Conservation (phyloP, 1,140 invertebrate genomes). For the Cardiocondyla obscurior region DNA sequence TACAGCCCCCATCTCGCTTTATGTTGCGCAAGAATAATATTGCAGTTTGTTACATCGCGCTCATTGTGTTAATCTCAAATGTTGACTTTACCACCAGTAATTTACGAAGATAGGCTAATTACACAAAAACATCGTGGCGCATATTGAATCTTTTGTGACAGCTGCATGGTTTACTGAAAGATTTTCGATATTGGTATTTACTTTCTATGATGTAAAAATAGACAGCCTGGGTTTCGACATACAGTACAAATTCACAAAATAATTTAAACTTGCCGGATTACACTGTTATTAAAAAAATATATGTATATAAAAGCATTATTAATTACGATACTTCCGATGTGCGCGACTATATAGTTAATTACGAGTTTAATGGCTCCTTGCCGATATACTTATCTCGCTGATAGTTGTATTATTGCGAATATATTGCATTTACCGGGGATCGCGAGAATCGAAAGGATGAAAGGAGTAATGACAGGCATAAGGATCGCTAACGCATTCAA, state of each 20-base stretch:
- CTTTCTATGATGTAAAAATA: background rate
- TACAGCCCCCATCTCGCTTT: background rate
- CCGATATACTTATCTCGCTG: background rate
- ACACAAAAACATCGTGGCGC: background rate
- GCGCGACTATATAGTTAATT: background rate
- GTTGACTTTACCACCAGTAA: constrained; percentile 12
- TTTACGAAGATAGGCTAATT: constrained; percentile 9
- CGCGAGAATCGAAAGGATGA: background rate
- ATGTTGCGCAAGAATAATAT: constrained; percentile 31
- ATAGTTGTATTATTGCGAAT: background rate
- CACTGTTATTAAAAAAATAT: background rate
- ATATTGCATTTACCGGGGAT: background rate
- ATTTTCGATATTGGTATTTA: background rate
- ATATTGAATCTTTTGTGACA: background rate
- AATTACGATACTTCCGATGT: background rate
- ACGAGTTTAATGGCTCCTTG: background rate
- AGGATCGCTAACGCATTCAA: constrained; percentile 24
- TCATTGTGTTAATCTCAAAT: constrained; percentile 28
- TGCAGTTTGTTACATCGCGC: background rate
- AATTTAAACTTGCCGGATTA: background rate
- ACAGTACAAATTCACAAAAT: background rate
- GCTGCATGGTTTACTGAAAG: background rate
- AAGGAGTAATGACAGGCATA: constrained; percentile 1
- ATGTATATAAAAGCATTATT: background rate
- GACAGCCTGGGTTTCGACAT: background rate